Base-by-base conservation (phyloP, 2,113 vertebrate species). In the Guaruba guarouba region DNA sequence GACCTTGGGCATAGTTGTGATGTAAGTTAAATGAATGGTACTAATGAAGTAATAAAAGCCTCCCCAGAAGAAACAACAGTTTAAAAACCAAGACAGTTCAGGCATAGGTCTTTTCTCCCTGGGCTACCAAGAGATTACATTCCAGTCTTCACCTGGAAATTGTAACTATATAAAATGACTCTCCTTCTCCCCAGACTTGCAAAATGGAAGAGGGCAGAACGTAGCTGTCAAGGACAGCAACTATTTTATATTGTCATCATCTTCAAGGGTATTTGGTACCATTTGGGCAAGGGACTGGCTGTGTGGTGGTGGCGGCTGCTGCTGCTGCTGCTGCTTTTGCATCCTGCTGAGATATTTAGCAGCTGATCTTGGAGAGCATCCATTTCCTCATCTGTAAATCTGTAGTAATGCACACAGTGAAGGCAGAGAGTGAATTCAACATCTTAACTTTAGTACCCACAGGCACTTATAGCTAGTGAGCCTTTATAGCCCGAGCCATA, bases 21-120 rank as follows among this genome's bases (percentile, higher is more conserved):
- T 54, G 62, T 0, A 12, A 83, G 41, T 46, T 83, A 86, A 20
- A 13, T 29, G 41, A 91, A 59, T 1, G 2, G 55, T n/a, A 41
- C 43, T 82, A 87, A 92, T 95, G 88, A 92, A 95, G 22, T 44
- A 79, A 91, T 62, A 76, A 81, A 91, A 92, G 27, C 25, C 24
- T 88, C 57, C 43, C 61, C 73, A 44, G 81, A 88, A 91, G 55
- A 75, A 43, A 22, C 19, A 68, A 46, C 22, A 4, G 83, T 88
- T 84, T 86, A 62, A 93, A 93, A 78, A 1, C 48, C 52, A 39
- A 75, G 86, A 27, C 29, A 64, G 43, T 61, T 86, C 95, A 91
- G 85, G 49, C 37, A 76, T 9, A 66, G 88, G 39, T 25, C 62
- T 91, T 94, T 80, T 48, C 35, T 63, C 70, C 33, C 23, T 46